These are phyloP conservation scores for Drosophila aldrichi DNA, from an alignment of 2,888 invertebrate genomes.

Conservation along the genomic window DNA sequence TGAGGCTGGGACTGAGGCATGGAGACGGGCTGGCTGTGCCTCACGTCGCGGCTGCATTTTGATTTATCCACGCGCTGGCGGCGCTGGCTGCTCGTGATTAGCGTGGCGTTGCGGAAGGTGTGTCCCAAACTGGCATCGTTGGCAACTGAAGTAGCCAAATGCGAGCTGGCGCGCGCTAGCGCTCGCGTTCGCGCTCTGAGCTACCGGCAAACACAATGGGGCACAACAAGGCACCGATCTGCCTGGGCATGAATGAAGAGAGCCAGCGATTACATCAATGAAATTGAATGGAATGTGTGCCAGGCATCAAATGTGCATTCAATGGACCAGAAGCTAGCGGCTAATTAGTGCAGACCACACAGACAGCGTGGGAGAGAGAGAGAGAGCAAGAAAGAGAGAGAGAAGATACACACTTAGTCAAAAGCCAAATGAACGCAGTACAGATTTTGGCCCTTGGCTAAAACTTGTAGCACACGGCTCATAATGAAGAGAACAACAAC, in stretches of 20 bases:
- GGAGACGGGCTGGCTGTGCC: slow-evolving; percentile 5
- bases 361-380: background rate
- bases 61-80: slow-evolving; percentile 81
- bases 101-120: slow-evolving; percentile 81
- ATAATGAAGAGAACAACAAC: slow-evolving; percentile 34
- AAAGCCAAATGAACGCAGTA: slow-evolving; percentile 17
- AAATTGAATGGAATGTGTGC: slow-evolving; percentile 79
- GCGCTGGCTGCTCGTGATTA: slow-evolving; percentile 74
- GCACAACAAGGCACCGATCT: slow-evolving; percentile 12
- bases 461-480: slow-evolving; percentile 52
- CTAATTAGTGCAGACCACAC: slow-evolving; percentile 75
- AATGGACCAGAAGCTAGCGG: slow-evolving; percentile 54
- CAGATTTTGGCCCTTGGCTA: slow-evolving; percentile 65
- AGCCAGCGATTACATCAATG: slow-evolving; percentile 72
- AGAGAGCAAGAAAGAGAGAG: too few species aligned
- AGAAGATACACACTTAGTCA: slow-evolving; percentile 57
- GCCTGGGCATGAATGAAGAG: slow-evolving; percentile 59
- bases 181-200: slow-evolving; percentile 14
- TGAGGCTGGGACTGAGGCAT: slow-evolving; percentile 38
- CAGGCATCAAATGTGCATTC: slow-evolving; percentile 71
- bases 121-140: slow-evolving; percentile 81
- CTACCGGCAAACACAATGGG: slow-evolving; percentile 56
- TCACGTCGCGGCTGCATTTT: slow-evolving; percentile 71
- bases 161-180: slow-evolving; percentile 44
- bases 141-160: slow-evolving; percentile 81